Base-by-base conservation (phyloP, 2,113 vertebrate species). In the Catagonus wagneri region DNA sequence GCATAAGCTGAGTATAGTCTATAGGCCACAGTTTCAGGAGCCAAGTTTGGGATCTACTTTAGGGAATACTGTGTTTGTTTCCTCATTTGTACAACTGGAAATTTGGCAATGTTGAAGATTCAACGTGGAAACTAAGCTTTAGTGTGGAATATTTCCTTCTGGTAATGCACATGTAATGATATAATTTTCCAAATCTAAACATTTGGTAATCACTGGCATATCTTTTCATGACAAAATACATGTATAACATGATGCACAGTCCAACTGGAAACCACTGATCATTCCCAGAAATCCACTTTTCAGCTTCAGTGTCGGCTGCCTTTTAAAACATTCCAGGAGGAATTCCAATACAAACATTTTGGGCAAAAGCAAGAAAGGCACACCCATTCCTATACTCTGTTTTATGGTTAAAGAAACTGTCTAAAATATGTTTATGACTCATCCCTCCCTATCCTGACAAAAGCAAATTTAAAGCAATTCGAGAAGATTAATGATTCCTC, bases 401-500 rank as follows among this genome's bases (percentile, higher is more conserved):
- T 92, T 96, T 61, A 32, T 34, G 66, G 94, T 90, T 93, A 98
- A 95, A 98, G 85, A 96, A 95, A 93, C 87, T 94, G 83, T 94
- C 75, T 93, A 94, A 98, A 96, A 94, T 92, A 94, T 97, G 96
- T 98, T 96, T 94, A 95, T 76, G 50, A 89, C 93, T 87, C 94
- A 87, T 97, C 94, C 93, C 97, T 97, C 92, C 97, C 96, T 93
- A 96, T 92, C 86, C 94, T 96, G 93, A 95, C 96, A 98, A 83
- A 98, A 98, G 87, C 92, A 97, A 34, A 15, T 95, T 96, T 98
- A 98, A 98, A 39, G 0, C 94, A 97, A 97, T 95, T 94, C 44
- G 97, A 81, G 3, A 83, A 98, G 98, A 99, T 98, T 97, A 98
- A 99, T 98, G 88, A 85, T 83, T 94, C 83, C 84, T 98, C 89